These are phyloP conservation scores for Perccottus glenii DNA, from an alignment of 2,113 vertebrate genomes.

Conservation along the genomic window DNA sequence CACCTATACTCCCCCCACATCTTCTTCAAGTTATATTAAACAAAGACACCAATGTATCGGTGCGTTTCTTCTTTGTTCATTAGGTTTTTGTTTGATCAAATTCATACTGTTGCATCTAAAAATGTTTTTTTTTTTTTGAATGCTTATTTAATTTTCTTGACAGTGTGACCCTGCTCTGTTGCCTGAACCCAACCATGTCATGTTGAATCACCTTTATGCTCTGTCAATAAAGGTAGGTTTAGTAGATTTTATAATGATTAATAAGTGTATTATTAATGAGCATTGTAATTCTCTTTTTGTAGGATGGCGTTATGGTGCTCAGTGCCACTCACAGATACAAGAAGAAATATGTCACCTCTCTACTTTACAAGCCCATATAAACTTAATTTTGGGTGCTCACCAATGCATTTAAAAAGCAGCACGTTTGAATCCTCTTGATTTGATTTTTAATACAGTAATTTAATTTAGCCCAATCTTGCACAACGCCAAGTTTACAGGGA, in stretches of 20 bases:
- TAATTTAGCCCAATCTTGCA: constrained; percentile 59
- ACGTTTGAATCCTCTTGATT: constrained; percentile 21
- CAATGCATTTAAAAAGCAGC: constrained; percentile 42
- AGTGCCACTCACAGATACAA: constrained; percentile 97
- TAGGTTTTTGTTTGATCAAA: neutral
- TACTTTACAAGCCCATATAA: constrained; percentile 85
- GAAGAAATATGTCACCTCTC: constrained; percentile 97
- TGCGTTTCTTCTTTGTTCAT: constrained; percentile 69
- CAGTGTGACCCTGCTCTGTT: constrained; percentile 97
- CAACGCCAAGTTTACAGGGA: constrained; percentile 59
- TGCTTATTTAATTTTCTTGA: neutral
- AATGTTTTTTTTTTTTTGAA: constrained; percentile 3
- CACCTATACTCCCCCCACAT: constrained; percentile 95
- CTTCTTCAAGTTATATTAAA: constrained; percentile 99
- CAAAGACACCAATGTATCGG: constrained; percentile 98
- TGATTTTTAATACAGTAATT: constrained; percentile 17
- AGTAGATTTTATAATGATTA: neutral
- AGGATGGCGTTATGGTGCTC: constrained; percentile 98
- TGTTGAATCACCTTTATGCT: constrained; percentile 97
- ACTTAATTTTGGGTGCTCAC: neutral
- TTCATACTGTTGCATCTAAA: neutral
- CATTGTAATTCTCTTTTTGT: constrained; percentile 49
- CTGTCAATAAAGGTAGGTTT: constrained; percentile 93
- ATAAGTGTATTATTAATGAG: neutral
- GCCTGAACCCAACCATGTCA: constrained; percentile 97